These are phyloP conservation scores for Amblyopsis rosae DNA, from an alignment of 2,113 vertebrate genomes.

Conservation along the genomic window DNA sequence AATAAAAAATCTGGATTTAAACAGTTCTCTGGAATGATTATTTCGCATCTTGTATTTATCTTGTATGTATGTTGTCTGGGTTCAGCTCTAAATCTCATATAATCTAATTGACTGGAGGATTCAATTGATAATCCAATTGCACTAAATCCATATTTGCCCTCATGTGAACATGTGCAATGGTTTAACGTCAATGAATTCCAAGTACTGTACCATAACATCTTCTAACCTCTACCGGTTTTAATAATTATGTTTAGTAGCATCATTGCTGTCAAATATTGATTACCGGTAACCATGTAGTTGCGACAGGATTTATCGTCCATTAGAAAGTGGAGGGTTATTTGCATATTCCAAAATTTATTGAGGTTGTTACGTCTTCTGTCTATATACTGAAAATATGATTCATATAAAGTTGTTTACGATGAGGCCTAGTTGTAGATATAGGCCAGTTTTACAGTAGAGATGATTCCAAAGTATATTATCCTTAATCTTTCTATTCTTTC, in stretches of 20 bases:
- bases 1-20: constrained; percentile 4
- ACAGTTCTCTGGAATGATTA: too few relatives aligned
- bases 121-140: constrained; percentile 69
- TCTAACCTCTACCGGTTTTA: background rate
- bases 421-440: too few relatives aligned
- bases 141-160: constrained; percentile 18
- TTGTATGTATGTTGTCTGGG: background rate
- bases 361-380: too few relatives aligned
- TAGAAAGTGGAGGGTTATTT: too few relatives aligned
- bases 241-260: background rate
- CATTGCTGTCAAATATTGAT: background rate
- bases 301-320: background rate
- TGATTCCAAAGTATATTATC: background rate
- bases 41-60: background rate
- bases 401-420: too few relatives aligned
- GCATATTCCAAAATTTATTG: too few relatives aligned
- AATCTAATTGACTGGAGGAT: constrained; percentile 66
- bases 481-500: constrained; percentile 21
- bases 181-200: background rate
- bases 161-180: background rate
- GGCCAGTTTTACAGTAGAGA: too few relatives aligned
- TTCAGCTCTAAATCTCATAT: constrained; percentile 49
- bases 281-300: background rate
- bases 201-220: background rate
- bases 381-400: too few relatives aligned